Evolutionary conservation across 2,888 invertebrate genomes (phyloP).

Genomic region (Heteromurus nitidus): DNA sequence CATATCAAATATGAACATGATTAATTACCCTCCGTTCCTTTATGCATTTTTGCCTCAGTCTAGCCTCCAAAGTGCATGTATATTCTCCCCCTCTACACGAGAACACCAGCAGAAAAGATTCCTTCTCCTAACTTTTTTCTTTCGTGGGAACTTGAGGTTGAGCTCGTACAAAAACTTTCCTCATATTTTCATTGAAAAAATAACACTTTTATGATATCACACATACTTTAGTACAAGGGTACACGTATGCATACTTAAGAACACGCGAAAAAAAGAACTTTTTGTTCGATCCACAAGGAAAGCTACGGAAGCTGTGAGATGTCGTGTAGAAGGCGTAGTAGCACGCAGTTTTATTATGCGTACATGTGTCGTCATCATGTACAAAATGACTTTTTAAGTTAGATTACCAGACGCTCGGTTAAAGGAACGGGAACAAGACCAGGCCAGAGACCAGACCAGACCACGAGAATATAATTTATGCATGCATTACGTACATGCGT

Average conservation of each 20-base stretch:
- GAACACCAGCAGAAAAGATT: too few species aligned
- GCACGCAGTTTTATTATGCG: slow-evolving; percentile 3
- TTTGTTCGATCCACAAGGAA: too few species aligned
- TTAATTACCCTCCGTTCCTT: slow-evolving; percentile 18
- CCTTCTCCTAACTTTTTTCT: slow-evolving; percentile 5
- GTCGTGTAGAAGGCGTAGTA: slow-evolving; percentile 20
- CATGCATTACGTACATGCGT: too few species aligned
- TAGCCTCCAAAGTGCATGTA: too few species aligned
- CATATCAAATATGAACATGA: too few species aligned
- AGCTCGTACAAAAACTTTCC: slow-evolving; percentile 51
- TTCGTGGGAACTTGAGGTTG: slow-evolving; percentile 57
- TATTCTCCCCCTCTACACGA: too few species aligned
- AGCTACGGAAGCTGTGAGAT: slow-evolving; percentile 26
- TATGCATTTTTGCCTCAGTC: neutral
- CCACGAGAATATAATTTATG: too few species aligned
- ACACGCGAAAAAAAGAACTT: slow-evolving; percentile 19
- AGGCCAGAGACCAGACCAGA: too few species aligned
- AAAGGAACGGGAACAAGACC: too few species aligned
- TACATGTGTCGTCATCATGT: slow-evolving; percentile 53
- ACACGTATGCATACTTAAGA: too few species aligned
- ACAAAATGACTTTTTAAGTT: slow-evolving; percentile 55
- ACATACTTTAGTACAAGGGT: neutral
- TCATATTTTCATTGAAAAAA: slow-evolving; percentile 51
- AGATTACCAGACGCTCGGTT: too few species aligned
- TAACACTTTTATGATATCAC: slow-evolving; percentile 28